Evolutionary conservation across 2,797 vertebrate genomes (phyloP).

Genomic region (Leptodactylus fallax): DNA sequence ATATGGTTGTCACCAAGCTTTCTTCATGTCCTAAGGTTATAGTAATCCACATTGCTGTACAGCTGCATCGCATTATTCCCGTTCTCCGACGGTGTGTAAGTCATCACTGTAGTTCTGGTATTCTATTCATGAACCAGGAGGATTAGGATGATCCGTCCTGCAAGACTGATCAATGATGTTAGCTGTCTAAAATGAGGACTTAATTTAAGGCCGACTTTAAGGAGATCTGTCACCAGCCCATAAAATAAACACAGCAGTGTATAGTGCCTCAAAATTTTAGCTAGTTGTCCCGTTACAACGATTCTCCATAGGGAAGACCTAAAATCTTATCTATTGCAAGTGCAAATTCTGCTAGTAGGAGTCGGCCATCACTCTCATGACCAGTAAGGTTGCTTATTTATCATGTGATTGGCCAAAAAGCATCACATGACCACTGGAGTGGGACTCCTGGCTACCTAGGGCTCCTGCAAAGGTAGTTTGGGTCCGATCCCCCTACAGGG

Average conservation of each 20-base stretch:
- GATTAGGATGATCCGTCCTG: background rate
- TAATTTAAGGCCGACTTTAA: background rate
- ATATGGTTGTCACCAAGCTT: background rate
- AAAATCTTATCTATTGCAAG: background rate
- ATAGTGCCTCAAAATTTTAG: too few relatives aligned
- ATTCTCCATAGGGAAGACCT: background rate
- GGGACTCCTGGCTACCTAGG: background rate
- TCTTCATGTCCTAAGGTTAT: background rate
- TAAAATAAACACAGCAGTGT: background rate
- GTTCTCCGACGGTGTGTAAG: background rate
- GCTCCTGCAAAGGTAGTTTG: background rate
- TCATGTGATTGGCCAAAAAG: background rate
- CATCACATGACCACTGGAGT: background rate
- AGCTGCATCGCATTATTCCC: background rate
- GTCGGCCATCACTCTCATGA: background rate
- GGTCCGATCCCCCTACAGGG: background rate
- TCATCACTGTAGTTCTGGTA: background rate
- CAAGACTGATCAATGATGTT: background rate
- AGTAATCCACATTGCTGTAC: background rate
- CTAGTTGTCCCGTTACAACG: background rate
- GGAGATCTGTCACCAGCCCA: background rate
- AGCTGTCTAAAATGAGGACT: background rate
- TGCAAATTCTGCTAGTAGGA: background rate
- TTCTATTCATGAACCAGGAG: background rate
- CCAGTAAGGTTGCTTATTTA: background rate